Evolutionary conservation across 2,113 vertebrate genomes (phyloP).

Genomic region (Vombatus ursinus): DNA sequence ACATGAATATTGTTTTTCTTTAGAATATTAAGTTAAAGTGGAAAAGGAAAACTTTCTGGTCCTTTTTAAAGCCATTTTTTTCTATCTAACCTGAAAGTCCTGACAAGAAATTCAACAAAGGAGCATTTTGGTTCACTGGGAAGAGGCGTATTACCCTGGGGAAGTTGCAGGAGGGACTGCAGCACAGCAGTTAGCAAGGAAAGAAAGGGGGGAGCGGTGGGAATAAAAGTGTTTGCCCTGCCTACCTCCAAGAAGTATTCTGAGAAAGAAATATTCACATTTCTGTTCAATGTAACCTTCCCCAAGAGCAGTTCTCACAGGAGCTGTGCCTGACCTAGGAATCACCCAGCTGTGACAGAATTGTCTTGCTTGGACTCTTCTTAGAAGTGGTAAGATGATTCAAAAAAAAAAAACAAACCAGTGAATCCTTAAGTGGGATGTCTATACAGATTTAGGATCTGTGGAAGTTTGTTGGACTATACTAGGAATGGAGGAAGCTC

Average conservation of each 20-base stretch:
- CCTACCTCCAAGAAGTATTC: background rate
- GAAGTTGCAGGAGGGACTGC: background rate
- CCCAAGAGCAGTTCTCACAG: background rate
- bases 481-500: background rate
- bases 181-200: background rate
- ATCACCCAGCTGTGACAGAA: background rate
- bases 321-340: background rate
- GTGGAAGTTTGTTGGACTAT: background rate
- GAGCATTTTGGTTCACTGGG: background rate
- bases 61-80: background rate
- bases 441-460: background rate
- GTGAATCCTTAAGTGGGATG: background rate
- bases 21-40: background rate
- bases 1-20: slow-evolving; percentile 23
- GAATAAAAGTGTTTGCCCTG: background rate
- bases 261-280: background rate
- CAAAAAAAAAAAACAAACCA: background rate
- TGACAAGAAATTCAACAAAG: background rate
- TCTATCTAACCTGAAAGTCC: background rate
- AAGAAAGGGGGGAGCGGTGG: background rate
- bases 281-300: background rate
- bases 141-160: background rate
- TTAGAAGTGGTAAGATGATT: background rate
- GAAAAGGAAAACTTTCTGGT: slow-evolving; percentile 22
- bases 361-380: background rate